phyloP scores from a whole-genome alignment of 2,888 invertebrate species.

The Villa cingulata region DNA sequence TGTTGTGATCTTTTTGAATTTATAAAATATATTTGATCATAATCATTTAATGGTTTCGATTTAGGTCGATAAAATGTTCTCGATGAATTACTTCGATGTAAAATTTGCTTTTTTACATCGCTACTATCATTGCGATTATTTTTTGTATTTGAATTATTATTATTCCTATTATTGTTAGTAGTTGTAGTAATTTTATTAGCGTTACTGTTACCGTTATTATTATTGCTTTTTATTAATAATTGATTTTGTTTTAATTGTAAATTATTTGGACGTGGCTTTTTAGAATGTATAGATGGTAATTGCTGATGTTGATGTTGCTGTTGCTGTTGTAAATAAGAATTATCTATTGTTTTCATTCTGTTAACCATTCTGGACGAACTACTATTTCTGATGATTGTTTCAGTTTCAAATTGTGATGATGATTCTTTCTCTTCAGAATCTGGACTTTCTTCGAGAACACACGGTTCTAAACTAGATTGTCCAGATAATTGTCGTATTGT shows the following conservation, averaged over 20 bases:
- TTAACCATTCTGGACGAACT: not conserved
- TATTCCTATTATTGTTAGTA: too few relatives aligned
- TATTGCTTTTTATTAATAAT: not conserved
- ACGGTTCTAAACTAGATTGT: constrained; percentile 35
- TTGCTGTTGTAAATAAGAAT: too few relatives aligned
- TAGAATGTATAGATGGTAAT: constrained; percentile 5
- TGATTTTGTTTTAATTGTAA: constrained; percentile 18
- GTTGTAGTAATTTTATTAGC: constrained; percentile 2
- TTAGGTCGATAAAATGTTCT: constrained; percentile 32
- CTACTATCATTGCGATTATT: too few relatives aligned
- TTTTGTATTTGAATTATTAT: constrained; percentile 11
- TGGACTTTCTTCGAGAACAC: constrained; percentile 30
- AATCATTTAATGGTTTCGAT: constrained; percentile 24
- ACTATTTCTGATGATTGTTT: not conserved
- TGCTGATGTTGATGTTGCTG: too few relatives aligned
- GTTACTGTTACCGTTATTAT: not conserved
- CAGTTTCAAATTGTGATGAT: not conserved
- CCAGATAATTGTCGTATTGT: constrained; percentile 29
- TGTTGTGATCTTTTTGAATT: constrained; percentile 19
- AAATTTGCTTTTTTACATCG: constrained; percentile 16
- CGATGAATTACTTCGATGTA: constrained; percentile 33
- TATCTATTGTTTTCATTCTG: not conserved
- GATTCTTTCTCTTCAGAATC: constrained; percentile 15
- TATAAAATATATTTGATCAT: constrained; percentile 30
- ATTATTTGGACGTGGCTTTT: constrained; percentile 29